Percentiles rank a stretch among this genome's conserved stretches.
Evolutionary conservation across 2,888 invertebrate genomes (phyloP).

Genomic region (Diloba caeruleocephala): DNA sequence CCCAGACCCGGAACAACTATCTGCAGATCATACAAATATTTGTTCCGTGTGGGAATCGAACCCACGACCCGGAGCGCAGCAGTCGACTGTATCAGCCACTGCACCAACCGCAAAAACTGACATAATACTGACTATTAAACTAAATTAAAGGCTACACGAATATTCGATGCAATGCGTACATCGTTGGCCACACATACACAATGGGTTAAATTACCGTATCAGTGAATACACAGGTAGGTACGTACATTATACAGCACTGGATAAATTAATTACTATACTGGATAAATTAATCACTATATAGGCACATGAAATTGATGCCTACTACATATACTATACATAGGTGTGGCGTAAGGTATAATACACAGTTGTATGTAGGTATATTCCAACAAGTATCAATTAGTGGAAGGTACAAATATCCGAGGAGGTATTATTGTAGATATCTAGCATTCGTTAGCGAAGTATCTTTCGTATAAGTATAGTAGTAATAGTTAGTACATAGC

Average conservation of each 20-base stretch:
- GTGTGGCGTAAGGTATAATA: constrained; percentile 5
- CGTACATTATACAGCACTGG: constrained; percentile 19
- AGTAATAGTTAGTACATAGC: constrained; percentile 19
- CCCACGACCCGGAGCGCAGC: too few relatives aligned
- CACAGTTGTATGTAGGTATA: too few relatives aligned
- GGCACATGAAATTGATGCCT: constrained; percentile 26
- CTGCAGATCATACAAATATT: too few relatives aligned
- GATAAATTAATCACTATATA: constrained; percentile 41
- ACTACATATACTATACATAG: constrained; percentile 27
- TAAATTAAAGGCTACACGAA: constrained; percentile 6
- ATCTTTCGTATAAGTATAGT: constrained; percentile 11
- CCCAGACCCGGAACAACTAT: too few relatives aligned
- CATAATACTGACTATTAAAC: too few relatives aligned
- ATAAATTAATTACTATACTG: constrained; percentile 41
- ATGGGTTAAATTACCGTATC: constrained; percentile 41
- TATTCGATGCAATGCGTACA: constrained; percentile 14
- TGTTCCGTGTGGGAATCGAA: too few relatives aligned
- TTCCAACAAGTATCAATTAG: too few relatives aligned
- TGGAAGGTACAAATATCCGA: neutral
- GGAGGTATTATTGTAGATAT: neutral
- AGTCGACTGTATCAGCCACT: too few relatives aligned
- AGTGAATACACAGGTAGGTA: constrained; percentile 11
- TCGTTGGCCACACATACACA: constrained; percentile 27
- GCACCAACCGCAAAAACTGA: neutral
- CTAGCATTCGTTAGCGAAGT: neutral